phyloP scores from a whole-genome alignment of 2,888 invertebrate species.

The Drosophila leonis region DNA sequence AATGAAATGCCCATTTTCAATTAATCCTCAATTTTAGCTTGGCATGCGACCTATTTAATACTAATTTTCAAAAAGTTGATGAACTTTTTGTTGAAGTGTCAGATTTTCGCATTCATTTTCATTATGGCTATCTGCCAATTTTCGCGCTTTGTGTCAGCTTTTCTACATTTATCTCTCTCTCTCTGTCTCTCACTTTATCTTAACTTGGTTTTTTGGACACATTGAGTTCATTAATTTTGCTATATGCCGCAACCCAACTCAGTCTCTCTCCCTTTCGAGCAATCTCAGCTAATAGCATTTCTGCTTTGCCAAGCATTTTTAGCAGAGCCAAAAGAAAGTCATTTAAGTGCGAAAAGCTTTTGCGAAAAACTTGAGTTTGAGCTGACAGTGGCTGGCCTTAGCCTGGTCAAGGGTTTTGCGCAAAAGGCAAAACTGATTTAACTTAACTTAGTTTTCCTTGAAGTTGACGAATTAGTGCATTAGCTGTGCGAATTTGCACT shows the following conservation, averaged over 20 bases:
- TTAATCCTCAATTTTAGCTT: background rate
- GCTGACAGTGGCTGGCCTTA: background rate
- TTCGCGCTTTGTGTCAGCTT: conserved; percentile 25
- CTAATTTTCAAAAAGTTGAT: background rate
- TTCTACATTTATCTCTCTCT: conserved; percentile 26
- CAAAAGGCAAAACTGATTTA: conserved; percentile 39
- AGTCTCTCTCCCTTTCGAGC: background rate
- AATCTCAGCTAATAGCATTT: conserved; percentile 32
- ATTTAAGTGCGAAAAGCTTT: conserved; percentile 36
- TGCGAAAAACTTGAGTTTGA: conserved; percentile 18
- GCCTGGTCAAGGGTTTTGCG: conserved; percentile 2
- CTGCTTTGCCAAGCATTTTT: conserved; percentile 18
- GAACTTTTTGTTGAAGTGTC: conserved; percentile 5
- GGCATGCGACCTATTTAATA: background rate
- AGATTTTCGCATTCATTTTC: conserved; percentile 38
- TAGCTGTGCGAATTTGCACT: background rate
- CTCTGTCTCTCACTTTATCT: background rate
- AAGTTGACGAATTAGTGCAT: conserved; percentile 11
- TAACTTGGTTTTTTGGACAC: background rate
- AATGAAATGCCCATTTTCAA: conserved; percentile 10
- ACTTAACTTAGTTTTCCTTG: conserved; percentile 36
- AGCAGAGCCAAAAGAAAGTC: conserved; percentile 30
- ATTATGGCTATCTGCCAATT: conserved; percentile 47
- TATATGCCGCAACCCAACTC: conserved; percentile 2
- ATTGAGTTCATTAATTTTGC: conserved; percentile 54